Evolutionary conservation across 2,888 invertebrate genomes (phyloP), one percentile per base, ranked within the genome.

Genomic region (Maniola hyperantus): DNA sequence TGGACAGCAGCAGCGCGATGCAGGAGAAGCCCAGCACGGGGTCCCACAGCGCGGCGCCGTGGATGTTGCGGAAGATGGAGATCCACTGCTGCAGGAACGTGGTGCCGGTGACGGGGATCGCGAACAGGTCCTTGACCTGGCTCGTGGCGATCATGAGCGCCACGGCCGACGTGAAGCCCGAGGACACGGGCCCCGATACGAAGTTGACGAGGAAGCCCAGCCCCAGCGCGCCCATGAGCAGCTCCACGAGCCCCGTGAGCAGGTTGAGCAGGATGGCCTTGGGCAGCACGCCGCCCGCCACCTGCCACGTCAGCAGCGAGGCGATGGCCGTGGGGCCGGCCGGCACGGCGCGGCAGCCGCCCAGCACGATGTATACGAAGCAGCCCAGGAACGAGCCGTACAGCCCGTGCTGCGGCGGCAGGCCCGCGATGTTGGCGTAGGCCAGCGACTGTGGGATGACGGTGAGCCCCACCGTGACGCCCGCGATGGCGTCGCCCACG

Each of bases 371-470:
- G 92, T 99, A 99, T 70, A 98, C 93, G 87, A 98, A 96, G 83
- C 97, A 96, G 54, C 98, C 97, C 79, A 98, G 89, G 89, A 98
- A 98, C n/a, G 98, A 97, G 63, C 97, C 97, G 88, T 98, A 98
- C 61, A 99, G 93, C 51, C 98, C 99, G 87, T 97, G 97, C 96
- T 98, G 93, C 36, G 96, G 93, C 63, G 96, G 96, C 70, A 97
- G 89, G 20, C 96, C 96, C 58, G 97, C 97, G 70, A 97, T 95
- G 81, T 95, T 96, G 36, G 96, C 94, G 86, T 97, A 97, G 11
- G 97, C 97, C 68, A 97, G 90, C 13, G 96, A 96, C 89, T 98
- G 98, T 13, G 98, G 98, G 76, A 99, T 97, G 65, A 98, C 97
- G 0, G 98, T 98, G 68, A 98, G 93, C 0, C 98, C 98, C 13